Evolutionary conservation across 2,113 vertebrate species (phyloP).

Genomic region (Brachyhypopomus occidentalis): DNA sequence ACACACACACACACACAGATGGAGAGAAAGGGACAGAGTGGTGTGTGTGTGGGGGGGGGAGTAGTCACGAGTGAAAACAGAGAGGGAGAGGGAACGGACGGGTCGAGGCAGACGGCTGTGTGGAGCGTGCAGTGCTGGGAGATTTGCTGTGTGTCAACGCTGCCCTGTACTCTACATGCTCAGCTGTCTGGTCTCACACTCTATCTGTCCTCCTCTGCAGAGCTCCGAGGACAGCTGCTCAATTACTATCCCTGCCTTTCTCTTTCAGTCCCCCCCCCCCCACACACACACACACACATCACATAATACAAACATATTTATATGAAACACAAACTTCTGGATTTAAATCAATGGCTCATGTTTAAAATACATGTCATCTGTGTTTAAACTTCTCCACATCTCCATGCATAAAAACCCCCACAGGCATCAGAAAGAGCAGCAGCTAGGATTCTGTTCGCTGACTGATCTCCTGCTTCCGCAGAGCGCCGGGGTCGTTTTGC

Average conservation of each 20-base stretch:
- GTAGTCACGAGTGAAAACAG: background rate
- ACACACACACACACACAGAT: too few relatives aligned
- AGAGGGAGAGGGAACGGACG: background rate
- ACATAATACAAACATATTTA: too few relatives aligned
- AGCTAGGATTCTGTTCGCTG: background rate
- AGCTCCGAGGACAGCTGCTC: slow-evolving; percentile 56
- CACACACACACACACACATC: background rate
- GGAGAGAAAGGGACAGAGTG: background rate
- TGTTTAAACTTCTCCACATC: background rate
- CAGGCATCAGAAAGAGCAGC: background rate
- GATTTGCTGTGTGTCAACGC: slow-evolving; percentile 44
- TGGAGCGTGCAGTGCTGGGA: slow-evolving; percentile 27
- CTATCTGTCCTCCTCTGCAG: slow-evolving; percentile 31
- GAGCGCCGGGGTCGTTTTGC: slow-evolving; percentile 16
- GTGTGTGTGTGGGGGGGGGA: background rate
- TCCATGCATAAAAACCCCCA: too few relatives aligned
- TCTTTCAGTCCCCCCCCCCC: slow-evolving; percentile 2
- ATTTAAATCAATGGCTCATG: too few relatives aligned
- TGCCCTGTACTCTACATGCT: slow-evolving; percentile 47
- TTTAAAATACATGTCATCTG: background rate
- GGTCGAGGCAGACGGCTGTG: slow-evolving; percentile 21
- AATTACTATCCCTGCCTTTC: slow-evolving; percentile 43
- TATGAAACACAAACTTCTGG: too few relatives aligned
- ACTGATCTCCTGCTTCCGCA: background rate
- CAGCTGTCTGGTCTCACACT: slow-evolving; percentile 61